Conservation (phyloP, 2,113 vertebrate genomes). For the Cynocephalus volans region DNA sequence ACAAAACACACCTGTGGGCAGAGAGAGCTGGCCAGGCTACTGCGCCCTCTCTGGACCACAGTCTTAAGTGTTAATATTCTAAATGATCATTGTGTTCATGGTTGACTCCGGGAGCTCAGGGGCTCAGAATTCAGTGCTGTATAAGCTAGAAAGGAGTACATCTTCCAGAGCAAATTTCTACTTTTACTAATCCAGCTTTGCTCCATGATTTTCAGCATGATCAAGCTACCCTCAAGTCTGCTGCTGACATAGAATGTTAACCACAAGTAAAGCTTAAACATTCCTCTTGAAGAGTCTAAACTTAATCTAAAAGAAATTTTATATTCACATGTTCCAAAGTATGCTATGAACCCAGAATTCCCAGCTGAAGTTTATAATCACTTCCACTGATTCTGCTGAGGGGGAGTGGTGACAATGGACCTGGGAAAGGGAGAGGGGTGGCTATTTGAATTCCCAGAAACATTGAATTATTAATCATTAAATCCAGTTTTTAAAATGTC, state of each 20-base stretch:
- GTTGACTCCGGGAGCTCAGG: neutral
- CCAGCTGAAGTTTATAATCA: neutral
- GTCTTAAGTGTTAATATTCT: neutral
- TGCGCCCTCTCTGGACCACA: fast-evolving
- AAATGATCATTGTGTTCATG: neutral
- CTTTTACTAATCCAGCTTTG: neutral
- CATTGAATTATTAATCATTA: neutral
- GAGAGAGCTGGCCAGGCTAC: neutral
- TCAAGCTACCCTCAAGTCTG: neutral
- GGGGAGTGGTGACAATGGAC: neutral
- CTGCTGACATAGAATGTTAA: neutral
- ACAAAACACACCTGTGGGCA: neutral
- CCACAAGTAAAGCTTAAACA: neutral
- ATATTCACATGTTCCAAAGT: neutral
- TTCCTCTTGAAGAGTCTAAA: neutral
- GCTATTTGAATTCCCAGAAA: neutral
- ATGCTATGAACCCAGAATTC: neutral
- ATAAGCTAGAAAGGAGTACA: neutral
- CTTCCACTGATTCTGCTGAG: neutral
- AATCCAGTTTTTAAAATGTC: neutral
- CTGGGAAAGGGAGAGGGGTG: neutral
- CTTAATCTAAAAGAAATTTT: slow-evolving; percentile 43
- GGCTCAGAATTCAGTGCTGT: neutral
- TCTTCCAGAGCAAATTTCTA: neutral
- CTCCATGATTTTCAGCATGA: neutral